Evolutionary conservation across 2,113 vertebrate species (phyloP).

Genomic region (Dicrurus megarhynchus): DNA sequence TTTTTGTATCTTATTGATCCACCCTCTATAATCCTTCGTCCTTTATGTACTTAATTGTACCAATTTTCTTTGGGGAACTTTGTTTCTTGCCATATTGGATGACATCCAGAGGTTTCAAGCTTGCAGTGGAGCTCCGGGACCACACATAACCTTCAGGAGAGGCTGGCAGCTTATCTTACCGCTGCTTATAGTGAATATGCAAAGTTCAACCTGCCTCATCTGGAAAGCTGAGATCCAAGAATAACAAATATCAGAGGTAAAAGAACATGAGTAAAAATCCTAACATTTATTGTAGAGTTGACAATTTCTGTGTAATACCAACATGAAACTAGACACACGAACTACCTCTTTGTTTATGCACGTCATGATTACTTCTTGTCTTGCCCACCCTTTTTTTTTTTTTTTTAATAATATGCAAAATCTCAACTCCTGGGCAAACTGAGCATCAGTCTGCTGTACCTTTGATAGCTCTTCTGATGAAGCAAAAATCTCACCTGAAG

Average conservation of each 20-base stretch:
- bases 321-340: not conserved
- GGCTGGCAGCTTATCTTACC: not conserved
- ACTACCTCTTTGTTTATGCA: not conserved
- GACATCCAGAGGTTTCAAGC: not conserved
- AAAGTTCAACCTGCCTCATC: not conserved
- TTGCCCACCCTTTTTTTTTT: accelerated
- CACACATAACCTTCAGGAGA: not conserved
- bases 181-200: not conserved
- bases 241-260: not conserved
- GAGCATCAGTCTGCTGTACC: not conserved
- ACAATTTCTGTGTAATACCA: not conserved
- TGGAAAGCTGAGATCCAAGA: not conserved
- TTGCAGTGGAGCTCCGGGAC: not conserved
- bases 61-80: not conserved
- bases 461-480: slow-evolving; percentile 61
- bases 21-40: not conserved
- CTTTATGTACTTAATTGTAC: not conserved
- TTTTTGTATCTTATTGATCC: not conserved
- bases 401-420: not conserved
- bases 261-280: not conserved
- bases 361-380: not conserved
- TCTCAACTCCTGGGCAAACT: not conserved
- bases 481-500: slow-evolving; percentile 51
- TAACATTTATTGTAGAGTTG: not conserved
- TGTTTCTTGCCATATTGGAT: not conserved